phyloP scores from a whole-genome alignment of 35 echinoderm and acorn worm genomes.

The Amphiura filiformis region DNA sequence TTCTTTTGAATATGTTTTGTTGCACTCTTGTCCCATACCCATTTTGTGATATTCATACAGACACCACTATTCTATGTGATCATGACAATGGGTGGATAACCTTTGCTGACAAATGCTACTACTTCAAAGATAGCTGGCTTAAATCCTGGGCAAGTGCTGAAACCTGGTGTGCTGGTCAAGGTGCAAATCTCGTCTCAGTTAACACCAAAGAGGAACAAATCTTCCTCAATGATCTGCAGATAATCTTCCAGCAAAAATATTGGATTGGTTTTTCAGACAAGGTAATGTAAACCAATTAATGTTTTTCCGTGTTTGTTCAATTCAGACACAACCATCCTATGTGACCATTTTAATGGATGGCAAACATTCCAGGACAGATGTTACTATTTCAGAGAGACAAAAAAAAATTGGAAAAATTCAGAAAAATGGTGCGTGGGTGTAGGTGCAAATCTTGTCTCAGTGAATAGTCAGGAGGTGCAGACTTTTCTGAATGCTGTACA shows the following conservation, averaged over 20 bases:
- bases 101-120: not conserved
- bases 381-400: not conserved
- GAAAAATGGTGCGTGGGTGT: not conserved
- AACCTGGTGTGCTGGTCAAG: not conserved
- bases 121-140: not conserved
- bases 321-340: not conserved
- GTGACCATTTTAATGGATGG: slow-evolving; percentile 1
- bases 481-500: not conserved
- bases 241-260: not conserved
- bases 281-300: not conserved
- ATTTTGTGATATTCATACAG: no score
- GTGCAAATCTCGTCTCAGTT: not conserved
- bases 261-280: not conserved
- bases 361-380: not conserved
- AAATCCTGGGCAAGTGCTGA: not conserved
- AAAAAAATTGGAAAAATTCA: not conserved
- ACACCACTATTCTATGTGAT: not conserved
- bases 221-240: not conserved
- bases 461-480: not conserved
- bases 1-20: no score
- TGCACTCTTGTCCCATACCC: no score
- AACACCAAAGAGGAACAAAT: not conserved
- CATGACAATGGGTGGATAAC: not conserved
- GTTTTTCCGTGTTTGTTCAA: not conserved
- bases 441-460: not conserved